Base-by-base conservation (phyloP, 2,888 invertebrate species). In the Papilio elwesi region DNA sequence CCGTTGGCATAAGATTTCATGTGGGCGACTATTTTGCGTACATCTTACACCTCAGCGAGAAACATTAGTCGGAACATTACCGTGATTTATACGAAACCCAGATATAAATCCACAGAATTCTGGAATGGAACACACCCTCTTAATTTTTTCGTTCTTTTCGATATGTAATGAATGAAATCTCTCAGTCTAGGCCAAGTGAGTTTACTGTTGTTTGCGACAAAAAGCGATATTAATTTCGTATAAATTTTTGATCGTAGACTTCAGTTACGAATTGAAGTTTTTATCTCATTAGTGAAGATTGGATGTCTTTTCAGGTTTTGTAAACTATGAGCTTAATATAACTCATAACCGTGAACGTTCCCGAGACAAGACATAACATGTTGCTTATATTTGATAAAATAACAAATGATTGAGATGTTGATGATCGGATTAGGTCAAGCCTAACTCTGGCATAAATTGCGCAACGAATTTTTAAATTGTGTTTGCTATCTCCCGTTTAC, bases 51-150 rank as follows among this genome's bases (percentile, higher is more conserved):
- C 86, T 88, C 84, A 82, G 78, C 80, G 74, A 74, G 78, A 76
- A 82, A 87, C 87, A 89, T 88, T 88, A 89, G 83, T 79, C 85
- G 85, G 87, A 79, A 87, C 89, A 90, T 90, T 90, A 90, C 85
- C 83, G 88, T 89, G 90, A 90, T 90, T 90, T 90, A 90, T 86
- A 81, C 78, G 73, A 81, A 82, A 82, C 84, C 82, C 83, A 80
- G 81, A 83, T 83, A 88, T 88, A 90, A 89, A 90, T 89, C 86
- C 84, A 82, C 75, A 80, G 82, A 84, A 85, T 83, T 81, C 79
- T 79, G 82, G 78, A 78, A 80, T 78, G 74, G 79, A 84, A 83
- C 84, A 86, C 83, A 86, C 83, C 81, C 87, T 82, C 83, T 83
- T 82, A 86, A 83, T 85, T 85, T 85, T 85, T 85, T 82, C 81